Conservation (phyloP, 2,113 vertebrate species). For the Hipposideros armiger region DNA sequence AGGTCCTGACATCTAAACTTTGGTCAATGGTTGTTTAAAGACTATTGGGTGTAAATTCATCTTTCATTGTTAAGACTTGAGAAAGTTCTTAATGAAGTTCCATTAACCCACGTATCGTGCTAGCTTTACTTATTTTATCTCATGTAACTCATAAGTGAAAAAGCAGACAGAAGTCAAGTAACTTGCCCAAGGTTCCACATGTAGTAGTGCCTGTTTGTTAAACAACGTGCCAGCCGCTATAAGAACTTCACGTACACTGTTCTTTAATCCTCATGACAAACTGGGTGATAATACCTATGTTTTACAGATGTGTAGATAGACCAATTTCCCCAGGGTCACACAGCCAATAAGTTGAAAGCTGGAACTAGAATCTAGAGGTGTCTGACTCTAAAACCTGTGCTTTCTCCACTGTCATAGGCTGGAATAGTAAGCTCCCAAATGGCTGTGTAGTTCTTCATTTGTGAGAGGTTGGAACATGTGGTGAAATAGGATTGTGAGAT, state of each 20-base stretch:
- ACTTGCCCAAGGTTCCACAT: conserved; percentile 9
- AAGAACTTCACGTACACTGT: background rate
- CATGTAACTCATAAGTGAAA: background rate
- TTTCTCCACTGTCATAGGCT: background rate
- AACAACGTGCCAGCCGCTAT: background rate
- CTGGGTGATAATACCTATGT: background rate
- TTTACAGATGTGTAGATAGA: background rate
- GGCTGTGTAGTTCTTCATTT: conserved; percentile 49
- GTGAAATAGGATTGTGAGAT: conserved; percentile 49
- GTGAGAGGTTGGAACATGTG: conserved; percentile 44
- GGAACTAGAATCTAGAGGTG: conserved; percentile 10
- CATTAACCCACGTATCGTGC: background rate
- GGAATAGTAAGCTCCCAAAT: background rate
- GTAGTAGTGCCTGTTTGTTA: conserved; percentile 4
- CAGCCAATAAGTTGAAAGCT: conserved; percentile 14
- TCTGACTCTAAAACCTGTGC: background rate
- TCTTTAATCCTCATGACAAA: background rate
- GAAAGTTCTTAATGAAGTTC: conserved; percentile 11
- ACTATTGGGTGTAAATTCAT: conserved; percentile 1
- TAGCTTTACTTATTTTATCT: conserved; percentile 18
- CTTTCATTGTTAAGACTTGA: conserved; percentile 9
- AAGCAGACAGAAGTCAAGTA: background rate
- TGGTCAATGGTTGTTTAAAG: background rate
- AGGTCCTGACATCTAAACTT: conserved; percentile 51
- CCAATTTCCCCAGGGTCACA: background rate